A percentile compares a stretch with the other conserved stretches of the same genome.
These are phyloP conservation scores for Cantharis lateralis DNA, from an alignment of 2,888 invertebrate genomes.

Conservation along the genomic window DNA sequence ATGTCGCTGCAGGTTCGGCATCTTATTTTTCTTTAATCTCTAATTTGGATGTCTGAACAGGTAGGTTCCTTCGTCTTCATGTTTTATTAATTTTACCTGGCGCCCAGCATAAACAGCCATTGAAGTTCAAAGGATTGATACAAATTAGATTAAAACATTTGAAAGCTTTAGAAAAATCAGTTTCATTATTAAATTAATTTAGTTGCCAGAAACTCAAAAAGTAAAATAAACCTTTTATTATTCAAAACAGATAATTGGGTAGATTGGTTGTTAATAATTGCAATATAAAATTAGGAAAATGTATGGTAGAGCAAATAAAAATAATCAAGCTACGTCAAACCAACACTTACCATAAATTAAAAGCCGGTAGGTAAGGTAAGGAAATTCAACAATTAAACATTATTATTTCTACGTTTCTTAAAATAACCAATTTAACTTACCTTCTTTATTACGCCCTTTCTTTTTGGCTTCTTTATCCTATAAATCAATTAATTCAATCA, in stretches of 20 bases:
- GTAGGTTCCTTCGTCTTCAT: no score
- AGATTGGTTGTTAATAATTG: neutral
- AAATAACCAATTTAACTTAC: slow-evolving; percentile 60
- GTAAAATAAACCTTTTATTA: neutral
- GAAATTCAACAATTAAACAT: slow-evolving; percentile 27
- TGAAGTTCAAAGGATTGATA: no score
- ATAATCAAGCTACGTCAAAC: slow-evolving; percentile 22
- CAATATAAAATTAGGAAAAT: slow-evolving; percentile 4
- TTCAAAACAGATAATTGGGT: neutral
- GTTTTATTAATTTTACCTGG: no score
- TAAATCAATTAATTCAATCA: slow-evolving; percentile 43
- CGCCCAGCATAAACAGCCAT: no score
- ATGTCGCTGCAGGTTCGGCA: no score
- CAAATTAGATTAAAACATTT: no score
- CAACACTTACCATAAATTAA: slow-evolving; percentile 46
- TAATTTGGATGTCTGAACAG: no score
- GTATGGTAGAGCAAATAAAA: slow-evolving; percentile 7
- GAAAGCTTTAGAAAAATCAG: no score
- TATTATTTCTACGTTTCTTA: slow-evolving; percentile 20
- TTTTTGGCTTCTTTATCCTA: slow-evolving; percentile 87
- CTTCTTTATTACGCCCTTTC: slow-evolving; percentile 89
- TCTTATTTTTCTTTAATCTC: no score
- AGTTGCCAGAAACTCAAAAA: neutral
- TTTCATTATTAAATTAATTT: no score
- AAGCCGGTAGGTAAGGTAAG: slow-evolving; percentile 30